Conservation (phyloP, 2,113 vertebrate genomes). For the Burhinus oedicnemus region DNA sequence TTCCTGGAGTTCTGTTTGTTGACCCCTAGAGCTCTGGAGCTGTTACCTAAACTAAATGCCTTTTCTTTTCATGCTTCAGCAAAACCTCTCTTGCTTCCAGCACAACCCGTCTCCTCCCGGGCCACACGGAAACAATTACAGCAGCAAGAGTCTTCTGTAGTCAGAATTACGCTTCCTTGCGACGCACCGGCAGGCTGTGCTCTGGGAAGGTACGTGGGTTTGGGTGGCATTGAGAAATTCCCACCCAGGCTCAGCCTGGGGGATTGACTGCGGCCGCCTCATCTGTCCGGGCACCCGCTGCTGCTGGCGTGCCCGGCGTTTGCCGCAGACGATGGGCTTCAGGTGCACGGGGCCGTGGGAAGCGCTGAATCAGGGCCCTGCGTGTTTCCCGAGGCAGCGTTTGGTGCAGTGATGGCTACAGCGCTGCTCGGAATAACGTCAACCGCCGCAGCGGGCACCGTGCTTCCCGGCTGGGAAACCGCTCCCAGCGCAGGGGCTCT, state of each 20-base stretch:
- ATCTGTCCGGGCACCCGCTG: background rate
- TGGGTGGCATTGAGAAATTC: background rate
- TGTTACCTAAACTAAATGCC: conserved; percentile 29
- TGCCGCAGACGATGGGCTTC: fast-evolving
- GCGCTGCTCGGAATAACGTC: background rate
- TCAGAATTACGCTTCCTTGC: background rate
- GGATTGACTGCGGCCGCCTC: too few relatives aligned
- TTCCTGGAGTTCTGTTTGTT: background rate
- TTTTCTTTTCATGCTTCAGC: conserved; percentile 35
- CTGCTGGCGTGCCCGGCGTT: background rate
- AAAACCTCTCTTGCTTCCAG: background rate
- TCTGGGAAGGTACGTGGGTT: fast-evolving
- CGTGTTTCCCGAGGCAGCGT: background rate
- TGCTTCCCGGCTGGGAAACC: background rate
- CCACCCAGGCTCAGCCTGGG: too few relatives aligned
- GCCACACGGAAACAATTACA: background rate
- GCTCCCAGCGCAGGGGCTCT: background rate
- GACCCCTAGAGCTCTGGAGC: background rate
- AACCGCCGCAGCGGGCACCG: fast-evolving
- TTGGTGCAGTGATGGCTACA: background rate
- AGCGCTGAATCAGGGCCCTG: fast-evolving
- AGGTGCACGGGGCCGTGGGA: background rate
- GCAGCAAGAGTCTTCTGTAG: background rate
- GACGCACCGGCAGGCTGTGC: background rate
- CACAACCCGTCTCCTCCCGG: background rate